Evolutionary conservation across 2,113 vertebrate genomes (phyloP).

Genomic region (Urocitellus parryii): DNA sequence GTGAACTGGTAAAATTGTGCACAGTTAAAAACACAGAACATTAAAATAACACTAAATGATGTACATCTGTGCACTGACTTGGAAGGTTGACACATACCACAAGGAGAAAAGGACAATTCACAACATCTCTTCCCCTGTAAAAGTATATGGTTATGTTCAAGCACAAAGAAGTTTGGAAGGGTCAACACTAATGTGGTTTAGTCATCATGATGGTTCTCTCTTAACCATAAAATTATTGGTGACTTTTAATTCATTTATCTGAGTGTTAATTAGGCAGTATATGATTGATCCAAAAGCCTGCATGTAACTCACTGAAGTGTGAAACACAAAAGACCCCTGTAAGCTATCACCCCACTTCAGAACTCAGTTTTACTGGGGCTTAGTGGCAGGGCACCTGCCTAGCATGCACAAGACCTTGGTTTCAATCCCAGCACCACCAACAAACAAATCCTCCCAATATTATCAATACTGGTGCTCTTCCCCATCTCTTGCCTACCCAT

Average conservation of each 20-base stretch:
- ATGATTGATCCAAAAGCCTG: background rate
- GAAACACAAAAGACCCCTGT: background rate
- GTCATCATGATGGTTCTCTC: background rate
- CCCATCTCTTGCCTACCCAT: background rate
- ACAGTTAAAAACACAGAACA: background rate
- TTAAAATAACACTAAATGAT: background rate
- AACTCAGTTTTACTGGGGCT: background rate
- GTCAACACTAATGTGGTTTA: background rate
- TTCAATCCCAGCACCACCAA: background rate
- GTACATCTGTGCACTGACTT: background rate
- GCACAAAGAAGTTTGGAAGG: background rate
- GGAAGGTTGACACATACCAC: background rate
- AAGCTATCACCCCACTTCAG: background rate
- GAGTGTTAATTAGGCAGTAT: background rate
- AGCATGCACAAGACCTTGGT: background rate
- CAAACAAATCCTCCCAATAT: background rate
- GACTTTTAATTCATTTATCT: background rate
- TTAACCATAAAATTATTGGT: background rate
- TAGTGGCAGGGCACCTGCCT: background rate
- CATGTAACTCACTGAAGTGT: background rate
- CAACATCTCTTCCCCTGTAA: background rate
- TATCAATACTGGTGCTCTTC: background rate
- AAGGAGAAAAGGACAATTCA: background rate
- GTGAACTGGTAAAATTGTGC: background rate
- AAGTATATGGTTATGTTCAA: background rate